Conservation (phyloP, 2,113 vertebrate genomes). For the Dunckerocampus dactyliophorus region DNA sequence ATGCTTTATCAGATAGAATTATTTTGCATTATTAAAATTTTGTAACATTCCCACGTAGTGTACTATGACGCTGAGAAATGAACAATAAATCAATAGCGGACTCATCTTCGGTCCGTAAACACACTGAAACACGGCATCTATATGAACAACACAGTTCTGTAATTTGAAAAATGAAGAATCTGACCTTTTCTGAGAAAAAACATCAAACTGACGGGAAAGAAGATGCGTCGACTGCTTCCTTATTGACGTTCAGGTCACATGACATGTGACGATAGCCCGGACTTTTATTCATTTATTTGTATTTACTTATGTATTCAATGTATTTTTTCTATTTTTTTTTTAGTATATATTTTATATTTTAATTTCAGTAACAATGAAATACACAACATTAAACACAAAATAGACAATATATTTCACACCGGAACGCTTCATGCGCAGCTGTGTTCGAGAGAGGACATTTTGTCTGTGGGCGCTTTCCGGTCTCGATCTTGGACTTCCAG, state of each 20-base stretch:
- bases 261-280: too few relatives aligned
- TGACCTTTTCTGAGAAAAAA: neutral
- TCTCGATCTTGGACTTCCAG: neutral
- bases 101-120: neutral
- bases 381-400: too few relatives aligned
- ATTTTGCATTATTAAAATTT: too few relatives aligned
- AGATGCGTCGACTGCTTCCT: neutral
- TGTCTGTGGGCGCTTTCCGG: conserved; percentile 1
- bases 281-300: neutral
- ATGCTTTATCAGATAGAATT: too few relatives aligned
- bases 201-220: neutral
- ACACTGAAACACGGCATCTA: neutral
- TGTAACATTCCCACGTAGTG: too few relatives aligned
- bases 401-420: too few relatives aligned
- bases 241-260: neutral
- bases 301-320: too few relatives aligned
- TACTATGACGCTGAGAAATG: neutral
- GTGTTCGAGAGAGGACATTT: neutral
- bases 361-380: too few relatives aligned
- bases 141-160: too few relatives aligned
- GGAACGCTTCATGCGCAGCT: too few relatives aligned
- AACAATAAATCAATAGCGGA: neutral
- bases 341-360: too few relatives aligned
- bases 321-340: too few relatives aligned
- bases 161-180: neutral